A percentile compares a stretch with the other conserved stretches of the same genome.
Evolutionary conservation across 2,113 vertebrate genomes (phyloP).

Genomic region (Misgurnus anguillicaudatus): DNA sequence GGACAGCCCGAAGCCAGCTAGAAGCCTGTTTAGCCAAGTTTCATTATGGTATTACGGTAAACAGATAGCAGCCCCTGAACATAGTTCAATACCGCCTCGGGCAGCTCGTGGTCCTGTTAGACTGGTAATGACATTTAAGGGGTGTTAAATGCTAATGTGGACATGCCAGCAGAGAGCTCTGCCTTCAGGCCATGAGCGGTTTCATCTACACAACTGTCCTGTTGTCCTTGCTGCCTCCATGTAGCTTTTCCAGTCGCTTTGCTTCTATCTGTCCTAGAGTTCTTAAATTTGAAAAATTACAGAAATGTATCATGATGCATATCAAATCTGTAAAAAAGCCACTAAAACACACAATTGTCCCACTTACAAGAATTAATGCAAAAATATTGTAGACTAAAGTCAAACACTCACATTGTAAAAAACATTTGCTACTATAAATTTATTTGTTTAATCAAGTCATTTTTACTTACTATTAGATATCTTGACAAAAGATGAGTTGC

Average conservation of each 20-base stretch:
- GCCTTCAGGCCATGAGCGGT: constrained; percentile 29
- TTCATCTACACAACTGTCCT: not conserved
- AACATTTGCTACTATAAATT: no score
- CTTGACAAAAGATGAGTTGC: no score
- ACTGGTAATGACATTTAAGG: constrained; percentile 44
- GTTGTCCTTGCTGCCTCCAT: not conserved
- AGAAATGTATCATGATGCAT: not conserved
- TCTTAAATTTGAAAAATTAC: not conserved
- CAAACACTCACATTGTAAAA: no score
- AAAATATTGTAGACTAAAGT: no score
- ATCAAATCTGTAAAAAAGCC: not conserved
- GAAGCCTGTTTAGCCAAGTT: constrained; percentile 14
- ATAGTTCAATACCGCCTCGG: constrained; percentile 19
- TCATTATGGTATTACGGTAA: constrained; percentile 14
- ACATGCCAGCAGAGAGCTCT: constrained; percentile 23
- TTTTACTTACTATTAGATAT: no score
- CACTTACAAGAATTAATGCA: no score
- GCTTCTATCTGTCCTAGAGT: not conserved
- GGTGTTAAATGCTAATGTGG: constrained; percentile 21
- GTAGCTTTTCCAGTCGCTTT: not conserved
- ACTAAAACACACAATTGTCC: not conserved
- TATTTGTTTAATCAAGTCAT: no score
- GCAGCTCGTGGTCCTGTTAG: constrained; percentile 16
- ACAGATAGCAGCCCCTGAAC: not conserved
- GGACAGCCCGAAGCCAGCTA: not conserved